A percentile compares a stretch with the other conserved stretches of the same genome.
Conservation (phyloP, 2,888 invertebrate genomes). For the Sicus ferrugineus region DNA sequence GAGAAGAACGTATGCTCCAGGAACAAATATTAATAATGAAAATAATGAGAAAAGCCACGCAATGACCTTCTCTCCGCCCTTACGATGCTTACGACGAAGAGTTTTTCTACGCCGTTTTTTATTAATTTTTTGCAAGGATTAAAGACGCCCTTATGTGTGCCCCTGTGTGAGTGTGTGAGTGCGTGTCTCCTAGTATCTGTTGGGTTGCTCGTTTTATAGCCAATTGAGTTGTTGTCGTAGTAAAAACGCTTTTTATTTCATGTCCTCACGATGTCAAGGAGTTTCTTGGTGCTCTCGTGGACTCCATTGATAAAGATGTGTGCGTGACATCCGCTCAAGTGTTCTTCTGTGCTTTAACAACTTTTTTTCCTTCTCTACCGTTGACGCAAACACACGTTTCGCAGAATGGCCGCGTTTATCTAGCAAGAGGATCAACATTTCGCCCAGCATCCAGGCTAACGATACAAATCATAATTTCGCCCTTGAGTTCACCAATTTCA, state of each 20-base stretch:
- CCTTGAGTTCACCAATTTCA: too few species aligned
- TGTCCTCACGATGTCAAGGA: slow-evolving; percentile 4
- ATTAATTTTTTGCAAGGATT: too few species aligned
- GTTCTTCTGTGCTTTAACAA: background rate
- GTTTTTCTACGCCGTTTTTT: too few species aligned
- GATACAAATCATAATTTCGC: too few species aligned
- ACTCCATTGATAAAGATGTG: background rate
- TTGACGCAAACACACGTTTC: slow-evolving; percentile 17
- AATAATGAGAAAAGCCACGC: slow-evolving; percentile 6
- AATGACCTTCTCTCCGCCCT: slow-evolving; percentile 2
- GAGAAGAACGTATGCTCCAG: background rate
- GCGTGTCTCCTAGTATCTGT: background rate
- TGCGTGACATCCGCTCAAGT: background rate
- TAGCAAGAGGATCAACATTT: too few species aligned
- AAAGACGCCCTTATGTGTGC: background rate
- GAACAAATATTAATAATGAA: slow-evolving; percentile 19
- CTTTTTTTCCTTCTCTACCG: too few species aligned
- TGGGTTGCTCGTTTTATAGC: background rate
- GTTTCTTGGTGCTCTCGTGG: background rate
- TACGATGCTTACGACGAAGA: background rate
- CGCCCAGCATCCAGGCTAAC: too few species aligned
- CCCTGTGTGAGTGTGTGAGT: background rate
- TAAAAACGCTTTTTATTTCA: background rate
- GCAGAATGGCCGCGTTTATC: too few species aligned
- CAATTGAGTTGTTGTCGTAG: slow-evolving; percentile 22